phyloP scores from a whole-genome alignment of 2,113 vertebrate species.

The Haplotaxodon microlepis region DNA sequence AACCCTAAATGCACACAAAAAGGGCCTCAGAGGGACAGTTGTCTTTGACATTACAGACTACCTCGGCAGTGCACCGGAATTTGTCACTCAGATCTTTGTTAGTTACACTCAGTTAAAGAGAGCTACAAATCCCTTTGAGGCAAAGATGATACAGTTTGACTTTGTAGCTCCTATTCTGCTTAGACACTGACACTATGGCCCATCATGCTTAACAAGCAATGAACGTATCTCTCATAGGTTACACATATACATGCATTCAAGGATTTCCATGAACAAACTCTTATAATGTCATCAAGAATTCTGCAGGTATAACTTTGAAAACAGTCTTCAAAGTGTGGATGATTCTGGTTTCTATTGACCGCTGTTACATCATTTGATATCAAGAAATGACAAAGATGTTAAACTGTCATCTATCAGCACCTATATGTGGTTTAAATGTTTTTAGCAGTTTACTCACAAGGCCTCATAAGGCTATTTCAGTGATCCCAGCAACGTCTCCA shows the following conservation, averaged over 20 bases:
- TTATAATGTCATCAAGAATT: not conserved
- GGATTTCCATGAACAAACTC: not conserved
- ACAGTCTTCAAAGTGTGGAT: not conserved
- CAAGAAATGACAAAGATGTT: not conserved
- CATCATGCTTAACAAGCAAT: not conserved
- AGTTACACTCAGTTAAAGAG: slow-evolving; percentile 1
- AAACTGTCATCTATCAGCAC: not conserved
- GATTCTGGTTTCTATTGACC: not conserved
- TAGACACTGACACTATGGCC: not conserved
- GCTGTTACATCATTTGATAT: not conserved
- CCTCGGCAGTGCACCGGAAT: not conserved
- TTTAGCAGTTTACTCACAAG: not conserved
- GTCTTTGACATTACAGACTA: slow-evolving; percentile 43
- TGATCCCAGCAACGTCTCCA: not conserved
- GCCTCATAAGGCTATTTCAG: not conserved
- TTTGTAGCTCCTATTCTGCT: not conserved
- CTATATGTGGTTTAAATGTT: not conserved
- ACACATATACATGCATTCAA: not conserved
- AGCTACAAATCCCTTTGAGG: not conserved
- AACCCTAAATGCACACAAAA: slow-evolving; percentile 34
- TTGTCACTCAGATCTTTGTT: slow-evolving; percentile 22
- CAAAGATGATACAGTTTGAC: slow-evolving; percentile 5
- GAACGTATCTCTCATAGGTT: not conserved
- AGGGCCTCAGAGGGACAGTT: slow-evolving; percentile 41
- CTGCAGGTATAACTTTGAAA: not conserved